phyloP scores from a whole-genome alignment of 1,140 invertebrate species.

The Magallana ariakensis region DNA sequence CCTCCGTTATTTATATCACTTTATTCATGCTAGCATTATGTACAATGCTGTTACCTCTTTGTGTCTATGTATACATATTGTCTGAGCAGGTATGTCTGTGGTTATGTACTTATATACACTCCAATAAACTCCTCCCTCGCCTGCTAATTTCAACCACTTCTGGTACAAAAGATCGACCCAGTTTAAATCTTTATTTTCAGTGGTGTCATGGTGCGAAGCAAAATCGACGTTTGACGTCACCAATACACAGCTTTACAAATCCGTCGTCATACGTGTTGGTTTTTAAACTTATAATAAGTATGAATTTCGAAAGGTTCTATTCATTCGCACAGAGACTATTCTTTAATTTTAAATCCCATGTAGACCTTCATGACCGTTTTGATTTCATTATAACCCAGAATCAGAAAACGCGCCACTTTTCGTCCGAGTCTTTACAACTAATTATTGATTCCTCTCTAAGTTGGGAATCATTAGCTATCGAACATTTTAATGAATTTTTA shows the following conservation, averaged over 20 bases:
- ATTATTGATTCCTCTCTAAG: too few species aligned
- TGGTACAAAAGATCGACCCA: not conserved
- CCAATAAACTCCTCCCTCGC: not conserved
- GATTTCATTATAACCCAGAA: not conserved
- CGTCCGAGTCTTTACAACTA: too few species aligned
- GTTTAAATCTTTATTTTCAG: not conserved
- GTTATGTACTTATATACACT: too few species aligned
- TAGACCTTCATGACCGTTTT: not conserved
- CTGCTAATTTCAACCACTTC: not conserved
- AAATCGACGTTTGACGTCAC: conserved; percentile 18
- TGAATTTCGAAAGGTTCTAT: not conserved
- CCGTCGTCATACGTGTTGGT: not conserved
- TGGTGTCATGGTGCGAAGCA: conserved; percentile 22
- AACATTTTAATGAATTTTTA: too few species aligned
- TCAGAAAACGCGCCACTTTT: not conserved
- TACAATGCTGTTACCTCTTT: too few species aligned
- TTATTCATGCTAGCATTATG: too few species aligned
- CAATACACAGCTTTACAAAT: not conserved
- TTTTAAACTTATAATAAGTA: not conserved
- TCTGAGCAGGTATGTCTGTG: not conserved
- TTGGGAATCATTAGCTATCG: too few species aligned
- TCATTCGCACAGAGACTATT: not conserved
- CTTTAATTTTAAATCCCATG: not conserved
- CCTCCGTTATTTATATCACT: too few species aligned
- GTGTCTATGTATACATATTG: not conserved